Evolutionary conservation across 2,113 vertebrate genomes (phyloP), one percentile per base, ranked within the genome.

Genomic region (Menidia beryllina): DNA sequence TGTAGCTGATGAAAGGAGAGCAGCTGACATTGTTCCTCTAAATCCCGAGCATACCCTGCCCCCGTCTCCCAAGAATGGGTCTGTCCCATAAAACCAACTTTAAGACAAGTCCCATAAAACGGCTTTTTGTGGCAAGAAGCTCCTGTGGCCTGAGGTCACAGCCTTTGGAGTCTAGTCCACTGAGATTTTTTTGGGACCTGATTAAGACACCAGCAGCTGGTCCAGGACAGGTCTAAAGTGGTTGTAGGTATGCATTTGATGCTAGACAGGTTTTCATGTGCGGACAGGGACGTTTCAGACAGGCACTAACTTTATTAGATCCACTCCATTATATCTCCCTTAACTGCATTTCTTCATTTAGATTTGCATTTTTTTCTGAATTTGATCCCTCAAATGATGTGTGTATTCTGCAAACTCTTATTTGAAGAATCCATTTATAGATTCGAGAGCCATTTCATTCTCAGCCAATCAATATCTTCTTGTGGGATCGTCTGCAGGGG

Each of bases 381-480:
- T 62, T 25, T 24, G 5, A 10, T 49, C 6, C 5, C 15, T 26
- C 0, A 49, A 12, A 8, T 38, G 10, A 19, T 47, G 5, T 21
- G 17, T 21, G 56, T 54, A 3, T 50, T 6, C 12, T 20, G 24
- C 8, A 53, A 45, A 61, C 30, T 2, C 30, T 34, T 5, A 10
- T 81, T 30, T 67, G 47, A 3, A 68, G 60, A 10, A 75, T 53
- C 38, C 59, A 75, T 52, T 70, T 67, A n/a, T 72, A 15, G 24
- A 9, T 54, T 84, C 70, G 71, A 82, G 50, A 86, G 84, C 76
- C 65, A 86, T 82, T 81, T 73, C 68, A 71, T 69, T 66, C 58
- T 55, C 30, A 24, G 60, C 47, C 63, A 82, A 80, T 84, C 70
- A 66, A 58, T 84, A 71, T 72, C 62, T 38, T 68, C 14, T 59